Base-by-base conservation (phyloP, 1,140 invertebrate genomes). In the Rhopalosiphum maidis region DNA sequence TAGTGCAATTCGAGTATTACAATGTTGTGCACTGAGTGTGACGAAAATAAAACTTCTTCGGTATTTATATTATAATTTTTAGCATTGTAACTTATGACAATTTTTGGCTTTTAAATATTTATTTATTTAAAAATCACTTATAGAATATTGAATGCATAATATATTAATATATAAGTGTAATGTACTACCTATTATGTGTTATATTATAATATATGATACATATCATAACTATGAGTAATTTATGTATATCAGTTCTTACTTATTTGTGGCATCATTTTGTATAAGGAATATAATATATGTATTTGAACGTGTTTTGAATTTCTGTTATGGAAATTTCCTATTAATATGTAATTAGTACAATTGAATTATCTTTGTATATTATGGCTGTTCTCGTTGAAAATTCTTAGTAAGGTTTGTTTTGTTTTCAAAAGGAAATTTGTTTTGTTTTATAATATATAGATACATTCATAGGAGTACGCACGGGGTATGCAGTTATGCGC, bases 261-360 rank as follows among this genome's bases (percentile, higher is more conserved):
- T 87, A 37, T 83, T 48, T 48, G 30, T 30, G 23, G 25, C 43
- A 87, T 87, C 18, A 21, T n/a, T 48, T 43, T 21, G 86, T 87
- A 41, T 41, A 51, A 22, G 18, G 30, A 23, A 87, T n/a, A 46
- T 37, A 41, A 37, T 21, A 8, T 48, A 30, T 51, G 30, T 87
- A 87, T 87, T 51, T n/a, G 46, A 21, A 87, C 86, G 25, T 87
- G 30, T 87, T 87, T n/a, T 48, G 11, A 30, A n/a, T 87, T 18
- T 51, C 30, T 87, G 25, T 87, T 87, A 51, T 87, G 43, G 43
- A 22, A n/a, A 48, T 87, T 48, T 87, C 30, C 43, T 48, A 48
- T 87, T n/a, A 48, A 48, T 35, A 87, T 51, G 43, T 87, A 87
- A 87, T 87, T 87, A 87, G 30, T 48, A 48, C 7, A 22, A 87